phyloP scores from a whole-genome alignment of 1,140 invertebrate genomes.

The Zaprionus lachaisei region DNA sequence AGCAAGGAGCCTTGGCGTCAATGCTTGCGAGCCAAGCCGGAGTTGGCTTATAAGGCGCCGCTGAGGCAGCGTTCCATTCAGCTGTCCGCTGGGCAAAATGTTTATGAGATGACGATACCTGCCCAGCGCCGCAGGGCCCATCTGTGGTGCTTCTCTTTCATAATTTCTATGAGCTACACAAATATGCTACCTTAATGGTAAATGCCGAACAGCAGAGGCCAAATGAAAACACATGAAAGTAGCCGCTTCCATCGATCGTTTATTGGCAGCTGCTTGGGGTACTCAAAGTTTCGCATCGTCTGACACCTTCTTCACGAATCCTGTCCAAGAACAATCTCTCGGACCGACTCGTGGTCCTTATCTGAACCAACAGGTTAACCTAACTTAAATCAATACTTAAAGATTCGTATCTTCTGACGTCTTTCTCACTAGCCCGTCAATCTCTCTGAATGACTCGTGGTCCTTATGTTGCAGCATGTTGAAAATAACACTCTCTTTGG shows the following conservation, averaged over 20 bases:
- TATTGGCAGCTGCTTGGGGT: constrained; percentile 75
- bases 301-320: constrained; percentile 87
- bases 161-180: constrained; percentile 60
- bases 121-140: constrained; percentile 53
- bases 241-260: constrained; percentile 45
- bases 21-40: constrained; percentile 23
- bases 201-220: neutral
- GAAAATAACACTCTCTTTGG: constrained; percentile 92
- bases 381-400: constrained; percentile 13
- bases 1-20: constrained; percentile 49
- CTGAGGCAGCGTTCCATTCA: constrained; percentile 64
- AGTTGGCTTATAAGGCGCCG: constrained; percentile 72
- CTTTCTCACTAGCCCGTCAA: constrained; percentile 88
- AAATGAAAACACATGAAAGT: constrained; percentile 48
- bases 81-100: constrained; percentile 72
- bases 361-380: constrained; percentile 87
- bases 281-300: constrained; percentile 83
- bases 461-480: constrained; percentile 90
- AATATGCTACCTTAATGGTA: constrained; percentile 49
- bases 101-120: constrained; percentile 76
- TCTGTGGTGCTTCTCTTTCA: constrained; percentile 61
- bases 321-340: constrained; percentile 86
- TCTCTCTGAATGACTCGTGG: constrained; percentile 90
- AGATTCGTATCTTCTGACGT: constrained; percentile 85
- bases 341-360: constrained; percentile 92